phyloP scores from a whole-genome alignment of 2,888 invertebrate species.

The Pachymerium ferrugineum region DNA sequence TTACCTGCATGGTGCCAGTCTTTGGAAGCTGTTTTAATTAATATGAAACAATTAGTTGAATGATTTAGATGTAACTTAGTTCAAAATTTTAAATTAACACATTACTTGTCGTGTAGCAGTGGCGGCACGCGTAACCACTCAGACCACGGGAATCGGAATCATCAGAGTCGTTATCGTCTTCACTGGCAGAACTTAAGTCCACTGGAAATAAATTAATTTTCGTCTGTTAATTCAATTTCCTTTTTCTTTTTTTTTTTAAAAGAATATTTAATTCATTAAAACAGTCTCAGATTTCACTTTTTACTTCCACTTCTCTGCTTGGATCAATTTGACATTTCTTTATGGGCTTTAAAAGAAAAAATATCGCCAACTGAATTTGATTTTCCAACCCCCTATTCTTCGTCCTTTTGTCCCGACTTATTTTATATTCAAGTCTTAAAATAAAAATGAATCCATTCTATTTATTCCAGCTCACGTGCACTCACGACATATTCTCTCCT shows the following conservation, averaged over 20 bases:
- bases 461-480: conserved; percentile 8
- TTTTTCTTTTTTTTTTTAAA: neutral
- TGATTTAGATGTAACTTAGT: neutral
- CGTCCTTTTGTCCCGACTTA: neutral
- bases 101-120: conserved; percentile 67
- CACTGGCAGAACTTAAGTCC: conserved; percentile 59
- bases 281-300: no score
- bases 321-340: neutral
- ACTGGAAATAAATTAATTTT: conserved; percentile 43
- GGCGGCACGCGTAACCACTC: conserved; percentile 62
- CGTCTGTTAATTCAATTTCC: neutral
- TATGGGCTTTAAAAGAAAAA: neutral
- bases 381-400: neutral
- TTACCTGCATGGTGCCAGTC: conserved; percentile 69
- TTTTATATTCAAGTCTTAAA: conserved; percentile 11
- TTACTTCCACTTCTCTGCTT: no score
- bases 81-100: conserved; percentile 35
- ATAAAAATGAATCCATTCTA: conserved; percentile 15
- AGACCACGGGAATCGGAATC: conserved; percentile 90
- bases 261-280: neutral
- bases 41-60: neutral
- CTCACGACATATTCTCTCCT: neutral
- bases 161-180: conserved; percentile 81
- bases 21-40: conserved; percentile 56
- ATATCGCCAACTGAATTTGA: neutral